phyloP scores from a whole-genome alignment of 2,797 vertebrate genomes.

The Galagoides demidoff region DNA sequence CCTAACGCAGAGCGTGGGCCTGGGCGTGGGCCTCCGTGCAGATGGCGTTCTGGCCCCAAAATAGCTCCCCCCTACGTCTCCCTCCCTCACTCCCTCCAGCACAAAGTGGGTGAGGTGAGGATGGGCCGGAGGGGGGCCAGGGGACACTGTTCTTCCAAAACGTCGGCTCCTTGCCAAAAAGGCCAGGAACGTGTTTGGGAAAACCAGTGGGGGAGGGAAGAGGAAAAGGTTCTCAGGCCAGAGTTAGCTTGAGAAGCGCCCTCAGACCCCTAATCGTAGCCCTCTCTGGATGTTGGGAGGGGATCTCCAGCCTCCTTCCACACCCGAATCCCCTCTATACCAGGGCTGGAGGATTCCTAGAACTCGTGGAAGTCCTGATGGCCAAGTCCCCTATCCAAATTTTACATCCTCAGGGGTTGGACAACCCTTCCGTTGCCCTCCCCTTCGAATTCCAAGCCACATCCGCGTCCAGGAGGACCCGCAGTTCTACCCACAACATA shows the following conservation, averaged over 20 bases:
- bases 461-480: background rate
- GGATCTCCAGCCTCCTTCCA: background rate
- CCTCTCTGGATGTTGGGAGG: background rate
- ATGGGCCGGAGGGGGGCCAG: background rate
- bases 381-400: background rate
- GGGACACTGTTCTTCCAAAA: background rate
- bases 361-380: background rate
- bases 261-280: background rate
- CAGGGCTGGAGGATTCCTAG: background rate
- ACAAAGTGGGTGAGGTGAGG: conserved; percentile 52
- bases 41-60: conserved; percentile 72
- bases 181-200: too few relatives aligned
- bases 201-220: background rate
- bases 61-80: conserved; percentile 54
- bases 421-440: background rate
- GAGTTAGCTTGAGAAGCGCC: background rate
- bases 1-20: conserved; percentile 54
- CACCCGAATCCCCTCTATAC: background rate
- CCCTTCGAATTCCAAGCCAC: background rate
- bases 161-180: background rate
- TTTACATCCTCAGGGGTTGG: background rate
- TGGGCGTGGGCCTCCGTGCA: conserved; percentile 72
- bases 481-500: too few relatives aligned
- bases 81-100: background rate
- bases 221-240: background rate